These are phyloP conservation scores for Magallana ariakensis DNA, from an alignment of 1,140 invertebrate genomes.

Conservation along the genomic window DNA sequence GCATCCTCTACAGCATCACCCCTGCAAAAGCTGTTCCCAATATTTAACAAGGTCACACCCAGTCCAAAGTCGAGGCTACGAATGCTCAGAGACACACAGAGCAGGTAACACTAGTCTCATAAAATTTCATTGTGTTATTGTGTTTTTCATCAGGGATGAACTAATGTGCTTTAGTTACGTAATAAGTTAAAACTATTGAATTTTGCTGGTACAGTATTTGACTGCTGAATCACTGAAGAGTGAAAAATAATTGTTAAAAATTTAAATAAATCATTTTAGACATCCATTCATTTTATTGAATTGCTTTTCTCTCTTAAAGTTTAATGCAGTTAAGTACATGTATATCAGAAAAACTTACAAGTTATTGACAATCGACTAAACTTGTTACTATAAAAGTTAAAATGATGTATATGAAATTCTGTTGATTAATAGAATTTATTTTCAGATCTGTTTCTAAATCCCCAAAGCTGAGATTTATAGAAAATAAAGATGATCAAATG, in stretches of 20 bases:
- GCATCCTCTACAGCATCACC: neutral
- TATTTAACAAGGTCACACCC: conserved; percentile 48
- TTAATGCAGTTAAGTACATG: neutral
- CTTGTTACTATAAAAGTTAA: neutral
- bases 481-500: conserved; percentile 42
- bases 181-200: no score
- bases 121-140: no score
- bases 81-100: neutral
- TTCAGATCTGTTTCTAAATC: neutral
- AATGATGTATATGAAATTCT: no score
- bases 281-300: no score
- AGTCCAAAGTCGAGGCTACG: conserved; percentile 31
- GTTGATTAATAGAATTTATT: neutral
- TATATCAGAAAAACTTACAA: neutral
- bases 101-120: neutral
- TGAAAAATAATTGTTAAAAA: no score
- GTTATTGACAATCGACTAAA: neutral
- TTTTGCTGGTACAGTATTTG: no score
- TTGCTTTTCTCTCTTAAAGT: neutral
- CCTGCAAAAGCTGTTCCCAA: conserved; percentile 50
- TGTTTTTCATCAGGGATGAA: no score
- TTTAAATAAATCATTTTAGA: no score
- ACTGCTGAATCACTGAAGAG: no score
- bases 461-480: conserved; percentile 29
- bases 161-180: no score